These are phyloP conservation scores for Tauraco hartlaubi DNA, from an alignment of 2,797 vertebrate genomes.

Conservation along the genomic window DNA sequence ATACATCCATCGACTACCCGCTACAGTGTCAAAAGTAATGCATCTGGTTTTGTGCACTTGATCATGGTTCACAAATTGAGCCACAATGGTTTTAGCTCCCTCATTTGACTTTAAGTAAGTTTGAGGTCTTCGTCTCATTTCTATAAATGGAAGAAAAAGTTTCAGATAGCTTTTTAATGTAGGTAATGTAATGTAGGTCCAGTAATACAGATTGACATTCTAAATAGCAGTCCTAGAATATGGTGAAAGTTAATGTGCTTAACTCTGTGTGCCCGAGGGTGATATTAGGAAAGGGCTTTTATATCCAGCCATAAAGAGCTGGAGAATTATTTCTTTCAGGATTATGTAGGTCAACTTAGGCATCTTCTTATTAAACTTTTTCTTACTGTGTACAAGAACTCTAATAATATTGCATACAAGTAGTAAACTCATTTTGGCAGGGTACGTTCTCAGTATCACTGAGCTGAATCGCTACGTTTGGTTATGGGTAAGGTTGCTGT, in stretches of 20 bases:
- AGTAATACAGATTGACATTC: not conserved
- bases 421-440: not conserved
- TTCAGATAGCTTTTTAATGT: not conserved
- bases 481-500: not conserved
- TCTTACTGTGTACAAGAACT: not conserved
- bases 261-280: not conserved
- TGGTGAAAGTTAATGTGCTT: not conserved
- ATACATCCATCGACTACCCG: not conserved
- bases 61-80: not conserved
- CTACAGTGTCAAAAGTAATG: not conserved
- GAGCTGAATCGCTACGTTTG: not conserved
- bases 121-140: not conserved
- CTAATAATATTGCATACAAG: not conserved
- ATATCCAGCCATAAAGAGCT: not conserved
- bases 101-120: not conserved
- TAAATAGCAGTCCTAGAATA: not conserved
- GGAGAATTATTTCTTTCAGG: not conserved
- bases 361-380: not conserved
- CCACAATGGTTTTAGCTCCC: not conserved
- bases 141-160: not conserved
- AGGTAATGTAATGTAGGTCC: not conserved
- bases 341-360: not conserved
- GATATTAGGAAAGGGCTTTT: not conserved
- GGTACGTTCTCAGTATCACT: not conserved
- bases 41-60: not conserved